A percentile compares a stretch with the other conserved stretches of the same genome.
Conservation (phyloP, 2,888 invertebrate species). For the Himalopsyche anomala region DNA sequence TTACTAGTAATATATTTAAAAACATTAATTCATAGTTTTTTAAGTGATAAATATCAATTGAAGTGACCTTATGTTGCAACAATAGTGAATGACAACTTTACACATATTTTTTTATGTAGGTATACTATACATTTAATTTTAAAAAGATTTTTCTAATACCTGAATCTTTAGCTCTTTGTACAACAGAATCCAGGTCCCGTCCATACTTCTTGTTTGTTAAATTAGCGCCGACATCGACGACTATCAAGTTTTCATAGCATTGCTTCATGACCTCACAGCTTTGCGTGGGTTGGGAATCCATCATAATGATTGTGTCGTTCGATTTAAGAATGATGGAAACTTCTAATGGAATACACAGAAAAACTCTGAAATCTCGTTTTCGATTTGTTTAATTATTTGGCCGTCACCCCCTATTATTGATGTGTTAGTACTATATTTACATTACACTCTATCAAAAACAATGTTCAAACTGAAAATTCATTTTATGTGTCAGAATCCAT, state of each 20-base stretch:
- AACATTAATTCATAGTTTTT: too few species aligned
- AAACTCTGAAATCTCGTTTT: constrained; percentile 25
- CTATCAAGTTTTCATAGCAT: constrained; percentile 93
- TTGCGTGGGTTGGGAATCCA: constrained; percentile 63
- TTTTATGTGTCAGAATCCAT: constrained; percentile 41
- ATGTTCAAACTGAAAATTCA: constrained; percentile 36
- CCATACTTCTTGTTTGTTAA: constrained; percentile 95
- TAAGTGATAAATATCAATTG: background rate
- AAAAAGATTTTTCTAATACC: constrained; percentile 75
- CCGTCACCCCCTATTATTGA: constrained; percentile 60
- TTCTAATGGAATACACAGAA: background rate
- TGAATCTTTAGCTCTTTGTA: constrained; percentile 94
- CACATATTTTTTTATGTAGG: background rate
- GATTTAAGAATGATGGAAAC: constrained; percentile 42
- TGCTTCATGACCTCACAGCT: constrained; percentile 79
- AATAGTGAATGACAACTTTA: constrained; percentile 32
- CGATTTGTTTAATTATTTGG: constrained; percentile 46
- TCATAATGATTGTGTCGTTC: constrained; percentile 44
- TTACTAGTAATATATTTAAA: background rate
- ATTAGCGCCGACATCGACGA: constrained; percentile 95
- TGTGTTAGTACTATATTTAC: constrained; percentile 59
- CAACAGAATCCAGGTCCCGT: constrained; percentile 93
- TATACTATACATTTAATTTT: background rate
- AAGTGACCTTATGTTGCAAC: constrained; percentile 6
- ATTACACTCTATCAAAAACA: constrained; percentile 59